Conservation (phyloP, 2,113 vertebrate genomes). For the Falco punctatus region DNA sequence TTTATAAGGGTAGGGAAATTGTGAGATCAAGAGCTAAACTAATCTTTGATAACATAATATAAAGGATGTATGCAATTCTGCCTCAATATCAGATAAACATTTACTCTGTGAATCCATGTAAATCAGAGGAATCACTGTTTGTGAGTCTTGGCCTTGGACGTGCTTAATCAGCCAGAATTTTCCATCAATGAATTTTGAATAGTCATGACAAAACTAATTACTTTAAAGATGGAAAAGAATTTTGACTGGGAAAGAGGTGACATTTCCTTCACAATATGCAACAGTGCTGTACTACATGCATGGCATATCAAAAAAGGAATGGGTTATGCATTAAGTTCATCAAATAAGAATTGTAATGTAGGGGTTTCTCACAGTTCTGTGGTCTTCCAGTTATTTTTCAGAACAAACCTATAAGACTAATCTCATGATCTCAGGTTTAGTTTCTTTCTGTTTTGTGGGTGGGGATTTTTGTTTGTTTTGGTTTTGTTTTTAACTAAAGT, state of each 20-base stretch:
- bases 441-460: background rate
- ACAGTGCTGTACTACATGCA: background rate
- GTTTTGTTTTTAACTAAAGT: background rate
- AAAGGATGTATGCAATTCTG: conserved; percentile 7
- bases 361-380: background rate
- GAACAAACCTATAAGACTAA: background rate
- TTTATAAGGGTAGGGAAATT: background rate
- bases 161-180: conserved; percentile 34
- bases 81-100: background rate
- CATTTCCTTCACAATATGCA: background rate
- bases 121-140: background rate
- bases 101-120: conserved; percentile 13
- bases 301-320: background rate
- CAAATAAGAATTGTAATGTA: background rate
- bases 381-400: background rate
- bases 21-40: conserved; percentile 9
- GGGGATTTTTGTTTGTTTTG: background rate
- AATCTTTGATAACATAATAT: conserved; percentile 8
- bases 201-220: conserved; percentile 20
- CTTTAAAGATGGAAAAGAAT: background rate
- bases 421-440: background rate
- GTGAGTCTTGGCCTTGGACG: background rate
- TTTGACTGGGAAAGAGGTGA: background rate
- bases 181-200: conserved; percentile 37
- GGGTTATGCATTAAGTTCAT: background rate